Conservation (phyloP, 2,797 vertebrate species). For the Loris lydekkerianus region DNA sequence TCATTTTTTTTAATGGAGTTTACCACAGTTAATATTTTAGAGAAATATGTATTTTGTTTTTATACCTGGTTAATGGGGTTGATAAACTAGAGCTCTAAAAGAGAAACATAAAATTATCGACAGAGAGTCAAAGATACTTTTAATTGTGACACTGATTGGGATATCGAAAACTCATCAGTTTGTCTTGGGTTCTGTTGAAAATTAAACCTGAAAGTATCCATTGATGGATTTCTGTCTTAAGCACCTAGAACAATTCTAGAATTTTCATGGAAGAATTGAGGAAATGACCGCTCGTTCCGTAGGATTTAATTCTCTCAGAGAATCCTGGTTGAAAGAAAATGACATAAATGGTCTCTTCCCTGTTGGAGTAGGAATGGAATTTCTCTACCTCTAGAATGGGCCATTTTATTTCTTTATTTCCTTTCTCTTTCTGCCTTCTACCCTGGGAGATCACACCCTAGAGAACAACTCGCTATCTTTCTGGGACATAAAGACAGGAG, state of each 20-base stretch:
- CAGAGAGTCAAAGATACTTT: background rate
- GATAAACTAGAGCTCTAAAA: slow-evolving; percentile 10
- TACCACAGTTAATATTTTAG: slow-evolving; percentile 27
- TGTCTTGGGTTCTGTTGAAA: background rate
- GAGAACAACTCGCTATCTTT: background rate
- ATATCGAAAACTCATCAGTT: background rate
- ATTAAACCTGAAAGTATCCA: background rate
- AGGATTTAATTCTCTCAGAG: background rate
- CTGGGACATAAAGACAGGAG: background rate
- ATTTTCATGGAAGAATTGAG: background rate
- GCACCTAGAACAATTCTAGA: background rate
- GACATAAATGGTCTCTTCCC: background rate
- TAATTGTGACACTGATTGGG: background rate
- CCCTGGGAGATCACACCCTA: background rate
- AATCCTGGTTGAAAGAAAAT: background rate
- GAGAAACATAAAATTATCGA: background rate
- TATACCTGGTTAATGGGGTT: slow-evolving; percentile 7
- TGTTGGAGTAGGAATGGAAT: background rate
- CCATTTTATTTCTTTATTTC: background rate
- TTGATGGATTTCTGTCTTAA: background rate
- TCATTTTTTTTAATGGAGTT: background rate
- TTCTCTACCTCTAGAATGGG: background rate
- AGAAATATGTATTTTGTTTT: slow-evolving; percentile 49
- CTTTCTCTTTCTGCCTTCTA: slow-evolving; percentile 10
- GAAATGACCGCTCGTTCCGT: background rate